Conservation (phyloP, 2,888 invertebrate species). For the Frankliniella fusca region DNA sequence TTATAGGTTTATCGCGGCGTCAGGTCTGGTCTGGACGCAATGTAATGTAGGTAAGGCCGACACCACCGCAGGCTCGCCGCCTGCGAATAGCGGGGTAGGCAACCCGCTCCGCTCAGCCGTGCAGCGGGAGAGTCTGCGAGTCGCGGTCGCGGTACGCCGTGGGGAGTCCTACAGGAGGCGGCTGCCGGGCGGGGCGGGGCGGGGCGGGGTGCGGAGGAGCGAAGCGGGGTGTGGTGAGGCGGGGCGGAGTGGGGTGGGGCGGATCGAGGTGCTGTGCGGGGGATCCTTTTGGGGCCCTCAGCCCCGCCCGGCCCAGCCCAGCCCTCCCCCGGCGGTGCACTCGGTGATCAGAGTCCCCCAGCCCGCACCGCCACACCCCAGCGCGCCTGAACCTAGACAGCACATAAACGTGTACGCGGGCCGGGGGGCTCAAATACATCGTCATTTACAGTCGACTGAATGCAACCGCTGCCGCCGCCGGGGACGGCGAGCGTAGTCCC, state of each 20-base stretch:
- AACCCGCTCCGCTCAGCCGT: too few relatives aligned
- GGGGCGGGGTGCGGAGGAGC: background rate
- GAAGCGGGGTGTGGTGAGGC: background rate
- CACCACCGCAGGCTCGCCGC: too few relatives aligned
- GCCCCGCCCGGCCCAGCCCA: too few relatives aligned
- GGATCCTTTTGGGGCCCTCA: background rate
- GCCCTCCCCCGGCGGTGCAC: background rate
- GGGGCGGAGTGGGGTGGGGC: background rate
- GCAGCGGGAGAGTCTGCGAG: too few relatives aligned
- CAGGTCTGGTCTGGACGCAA: too few relatives aligned
- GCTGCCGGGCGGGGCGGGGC: too few relatives aligned
- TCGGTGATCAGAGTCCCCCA: background rate
- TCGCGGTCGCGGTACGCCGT: too few relatives aligned
- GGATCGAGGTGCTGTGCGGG: background rate
- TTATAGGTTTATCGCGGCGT: too few relatives aligned
- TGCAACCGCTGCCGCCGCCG: background rate
- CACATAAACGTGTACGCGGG: background rate
- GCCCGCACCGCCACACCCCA: background rate
- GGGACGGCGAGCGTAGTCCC: background rate
- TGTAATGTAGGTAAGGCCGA: too few relatives aligned
- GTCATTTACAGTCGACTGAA: background rate
- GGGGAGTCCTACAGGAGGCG: too few relatives aligned
- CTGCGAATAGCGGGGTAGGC: too few relatives aligned
- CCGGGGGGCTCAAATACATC: background rate
- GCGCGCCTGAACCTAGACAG: background rate